Evolutionary conservation across 2,113 vertebrate species (phyloP).

Genomic region (Siphamia tubifer): DNA sequence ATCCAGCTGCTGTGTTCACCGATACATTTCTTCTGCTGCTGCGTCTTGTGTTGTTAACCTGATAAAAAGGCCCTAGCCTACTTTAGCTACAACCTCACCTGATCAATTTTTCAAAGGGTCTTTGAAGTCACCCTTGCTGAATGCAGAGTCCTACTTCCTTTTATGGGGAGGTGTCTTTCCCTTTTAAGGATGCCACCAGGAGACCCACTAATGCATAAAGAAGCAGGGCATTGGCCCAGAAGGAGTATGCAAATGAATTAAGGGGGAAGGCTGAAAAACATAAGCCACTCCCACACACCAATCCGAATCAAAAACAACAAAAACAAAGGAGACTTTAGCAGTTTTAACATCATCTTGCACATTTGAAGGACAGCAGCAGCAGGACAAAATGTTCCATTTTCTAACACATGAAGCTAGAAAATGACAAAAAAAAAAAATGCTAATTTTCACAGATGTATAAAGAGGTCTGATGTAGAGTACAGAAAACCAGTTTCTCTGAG

Average conservation of each 20-base stretch:
- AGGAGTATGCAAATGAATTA: conserved; percentile 46
- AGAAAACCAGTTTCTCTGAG: neutral
- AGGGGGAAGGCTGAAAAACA: neutral
- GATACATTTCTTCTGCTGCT: neutral
- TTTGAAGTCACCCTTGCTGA: conserved; percentile 61
- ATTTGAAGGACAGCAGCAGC: neutral
- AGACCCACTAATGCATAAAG: conserved; percentile 64
- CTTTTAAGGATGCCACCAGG: conserved; percentile 17
- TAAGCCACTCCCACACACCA: conserved; percentile 28
- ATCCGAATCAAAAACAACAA: neutral
- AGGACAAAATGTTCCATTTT: neutral
- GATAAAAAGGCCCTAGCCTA: conserved; percentile 24
- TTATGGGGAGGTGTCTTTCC: conserved; percentile 22
- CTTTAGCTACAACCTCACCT: conserved; percentile 41
- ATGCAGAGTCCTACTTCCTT: conserved; percentile 44
- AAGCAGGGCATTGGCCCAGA: conserved; percentile 34
- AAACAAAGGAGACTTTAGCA: neutral
- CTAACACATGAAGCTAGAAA: neutral
- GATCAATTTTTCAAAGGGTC: conserved; percentile 66
- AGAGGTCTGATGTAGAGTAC: neutral
- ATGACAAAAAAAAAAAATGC: neutral
- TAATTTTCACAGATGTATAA: conserved; percentile 6
- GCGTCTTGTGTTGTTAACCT: conserved; percentile 12
- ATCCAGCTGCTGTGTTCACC: neutral
- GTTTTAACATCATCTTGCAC: neutral